Base-by-base conservation (phyloP, 2,113 vertebrate species). In the Typhlomys cinereus region DNA sequence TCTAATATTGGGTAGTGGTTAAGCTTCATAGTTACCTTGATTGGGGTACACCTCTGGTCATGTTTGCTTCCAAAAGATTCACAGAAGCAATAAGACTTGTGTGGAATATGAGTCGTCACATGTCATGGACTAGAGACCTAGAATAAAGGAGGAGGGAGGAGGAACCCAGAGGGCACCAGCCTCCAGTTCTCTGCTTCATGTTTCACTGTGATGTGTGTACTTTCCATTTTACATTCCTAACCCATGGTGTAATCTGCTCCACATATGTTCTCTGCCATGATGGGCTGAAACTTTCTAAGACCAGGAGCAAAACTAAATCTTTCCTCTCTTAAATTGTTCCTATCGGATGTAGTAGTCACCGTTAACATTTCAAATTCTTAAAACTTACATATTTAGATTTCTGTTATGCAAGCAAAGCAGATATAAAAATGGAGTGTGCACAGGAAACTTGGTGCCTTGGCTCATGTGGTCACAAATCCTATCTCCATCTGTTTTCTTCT, bases 371-470 rank as follows among this genome's bases (percentile, higher is more conserved):
- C 70, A 46, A 78, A 71, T 44, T 46, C 48, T 54, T 18, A 34
- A 82, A 66, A 64, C 59, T 46, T 59, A 76, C 44, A 25, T 46
- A 34, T 83, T 88, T 39, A 23, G 67, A 84, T 31, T 25, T 10
- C 21, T 41, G 74, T 25, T 87, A 78, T 54, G 34, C 54, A 81
- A 41, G 14, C 27, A 34, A 74, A 50, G 29, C 48, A 31, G 9
- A 31, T 23, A 20, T 3, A 29, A 36, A 4, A 15, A 31, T 6
- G 2, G 36, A 66, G 6, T 14, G 2, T 4, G 14, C 4, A 3
- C 1, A 29, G 39, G 25, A 20, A 25, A 0, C 85, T 31, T 41
- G 46, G 74, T 52, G 2, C 11, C 54, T 78, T 21, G 39, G 66
- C 31, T 79, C 8, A 2, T 6, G 27, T 41, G 17, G 4, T 81